Conservation (phyloP, 2,888 invertebrate species). For the Lasioglossum marginatum region DNA sequence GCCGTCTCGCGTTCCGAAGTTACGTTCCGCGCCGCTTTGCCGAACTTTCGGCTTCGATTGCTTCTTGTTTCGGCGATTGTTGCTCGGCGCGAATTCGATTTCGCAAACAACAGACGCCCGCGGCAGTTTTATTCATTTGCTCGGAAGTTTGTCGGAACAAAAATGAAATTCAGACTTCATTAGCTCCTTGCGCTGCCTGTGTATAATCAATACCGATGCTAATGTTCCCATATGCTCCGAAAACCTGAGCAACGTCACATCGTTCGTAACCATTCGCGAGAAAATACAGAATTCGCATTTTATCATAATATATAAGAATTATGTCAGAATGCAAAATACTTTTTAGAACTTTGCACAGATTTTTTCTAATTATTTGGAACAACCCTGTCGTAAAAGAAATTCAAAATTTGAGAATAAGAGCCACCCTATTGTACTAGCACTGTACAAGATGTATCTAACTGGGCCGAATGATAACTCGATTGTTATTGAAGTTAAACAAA, state of each 20-base stretch:
- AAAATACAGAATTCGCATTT: too few species aligned
- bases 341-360: too few species aligned
- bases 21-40: not conserved
- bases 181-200: not conserved
- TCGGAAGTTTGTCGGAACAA: not conserved
- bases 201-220: not conserved
- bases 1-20: not conserved
- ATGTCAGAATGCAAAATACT: not conserved
- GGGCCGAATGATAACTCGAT: too few species aligned
- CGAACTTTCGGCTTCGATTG: slow-evolving; percentile 1
- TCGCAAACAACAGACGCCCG: not conserved
- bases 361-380: too few species aligned
- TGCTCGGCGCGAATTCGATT: slow-evolving; percentile 4
- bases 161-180: not conserved
- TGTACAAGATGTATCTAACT: too few species aligned
- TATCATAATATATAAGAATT: too few species aligned
- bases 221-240: not conserved
- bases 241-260: not conserved
- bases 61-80: slow-evolving; percentile 13
- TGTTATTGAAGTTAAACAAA: too few species aligned
- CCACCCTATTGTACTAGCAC: too few species aligned
- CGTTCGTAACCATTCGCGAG: too few species aligned
- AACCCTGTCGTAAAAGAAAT: too few species aligned
- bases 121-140: not conserved
- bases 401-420: too few species aligned